Percentiles rank a stretch among this genome's conserved stretches.
Evolutionary conservation across 2,113 vertebrate species (phyloP).

Genomic region (Trematomus loennbergii): DNA sequence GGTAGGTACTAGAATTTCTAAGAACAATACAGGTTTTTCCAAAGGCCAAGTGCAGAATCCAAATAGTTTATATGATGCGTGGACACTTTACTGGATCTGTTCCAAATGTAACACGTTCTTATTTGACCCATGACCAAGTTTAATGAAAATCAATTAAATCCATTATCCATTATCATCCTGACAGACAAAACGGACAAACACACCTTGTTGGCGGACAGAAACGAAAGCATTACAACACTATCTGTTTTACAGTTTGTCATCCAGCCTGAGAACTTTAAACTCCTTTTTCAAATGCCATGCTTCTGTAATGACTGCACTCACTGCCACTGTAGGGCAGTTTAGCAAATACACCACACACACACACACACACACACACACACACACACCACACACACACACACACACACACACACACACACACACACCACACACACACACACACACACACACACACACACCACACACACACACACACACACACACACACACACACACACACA

Average conservation of each 20-base stretch:
- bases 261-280: background rate
- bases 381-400: conserved; percentile 32
- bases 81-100: too few species aligned
- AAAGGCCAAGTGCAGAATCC: background rate
- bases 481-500: background rate
- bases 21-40: background rate
- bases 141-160: too few species aligned
- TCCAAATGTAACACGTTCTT: too few species aligned
- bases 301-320: background rate
- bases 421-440: conserved; percentile 11
- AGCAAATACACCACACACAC: conserved; percentile 11
- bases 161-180: too few species aligned
- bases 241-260: background rate
- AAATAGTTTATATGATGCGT: too few species aligned
- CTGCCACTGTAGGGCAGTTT: background rate
- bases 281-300: background rate
- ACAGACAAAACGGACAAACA: too few species aligned
- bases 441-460: conserved; percentile 21
- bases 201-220: background rate
- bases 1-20: background rate
- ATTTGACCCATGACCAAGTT: too few species aligned
- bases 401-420: conserved; percentile 14
- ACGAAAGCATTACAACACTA: background rate
- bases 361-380: conserved; percentile 39
- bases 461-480: conserved; percentile 48